A percentile compares a stretch with the other conserved stretches of the same genome.
Evolutionary conservation across 2,888 invertebrate genomes (phyloP).

Genomic region (Drosophila falleni): DNA sequence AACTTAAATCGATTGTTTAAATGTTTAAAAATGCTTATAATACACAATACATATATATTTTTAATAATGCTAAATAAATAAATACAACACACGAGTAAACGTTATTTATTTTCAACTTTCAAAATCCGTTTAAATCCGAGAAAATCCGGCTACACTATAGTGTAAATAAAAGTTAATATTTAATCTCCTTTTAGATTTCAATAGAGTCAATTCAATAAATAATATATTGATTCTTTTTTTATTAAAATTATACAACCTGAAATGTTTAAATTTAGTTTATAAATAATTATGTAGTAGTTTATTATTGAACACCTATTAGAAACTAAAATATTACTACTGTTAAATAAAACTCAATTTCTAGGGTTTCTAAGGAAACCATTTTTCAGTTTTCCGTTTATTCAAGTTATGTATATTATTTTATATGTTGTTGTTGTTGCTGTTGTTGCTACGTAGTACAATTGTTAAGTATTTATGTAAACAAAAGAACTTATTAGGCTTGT

Average conservation of each 20-base stretch:
- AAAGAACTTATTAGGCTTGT: constrained; percentile 46
- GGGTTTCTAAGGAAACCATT: constrained; percentile 16
- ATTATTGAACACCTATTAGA: no score
- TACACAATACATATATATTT: constrained; percentile 61
- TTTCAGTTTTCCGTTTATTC: constrained; percentile 58
- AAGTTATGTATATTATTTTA: constrained; percentile 32
- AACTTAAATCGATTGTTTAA: constrained; percentile 48
- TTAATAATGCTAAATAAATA: constrained; percentile 72
- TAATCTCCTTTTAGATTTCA: no score
- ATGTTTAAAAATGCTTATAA: constrained; percentile 62
- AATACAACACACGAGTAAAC: constrained; percentile 29
- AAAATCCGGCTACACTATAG: no score
- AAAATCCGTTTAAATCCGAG: no score
- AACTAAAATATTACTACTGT: no score
- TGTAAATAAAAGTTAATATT: no score
- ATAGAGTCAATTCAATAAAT: no score
- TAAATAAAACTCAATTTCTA: neutral
- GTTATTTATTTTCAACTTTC: neutral
- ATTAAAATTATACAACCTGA: no score
- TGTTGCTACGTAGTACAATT: constrained; percentile 66
- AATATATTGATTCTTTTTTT: no score
- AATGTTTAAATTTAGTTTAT: no score
- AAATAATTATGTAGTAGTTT: no score
- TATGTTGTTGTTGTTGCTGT: constrained; percentile 32
- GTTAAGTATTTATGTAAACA: constrained; percentile 54